These are phyloP conservation scores for Ageneiosus marmoratus DNA, from an alignment of 2,113 vertebrate genomes.

Conservation along the genomic window DNA sequence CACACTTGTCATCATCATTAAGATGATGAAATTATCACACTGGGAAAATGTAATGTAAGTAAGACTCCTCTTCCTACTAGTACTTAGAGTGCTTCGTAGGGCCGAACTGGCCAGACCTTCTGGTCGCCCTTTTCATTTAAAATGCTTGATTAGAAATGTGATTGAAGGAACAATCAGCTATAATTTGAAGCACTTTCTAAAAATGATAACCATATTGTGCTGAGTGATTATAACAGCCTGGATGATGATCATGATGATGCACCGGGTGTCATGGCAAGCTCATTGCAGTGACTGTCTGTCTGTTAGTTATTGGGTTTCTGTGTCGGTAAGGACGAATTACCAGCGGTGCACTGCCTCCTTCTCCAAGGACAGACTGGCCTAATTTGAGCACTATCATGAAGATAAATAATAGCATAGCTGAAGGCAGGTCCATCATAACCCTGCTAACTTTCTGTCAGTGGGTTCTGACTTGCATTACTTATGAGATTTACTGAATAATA, in stretches of 20 bases:
- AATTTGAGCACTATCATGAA: constrained; percentile 71
- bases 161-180: constrained; percentile 13
- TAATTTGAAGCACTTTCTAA: constrained; percentile 58
- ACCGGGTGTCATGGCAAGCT: constrained; percentile 29
- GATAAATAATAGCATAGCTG: constrained; percentile 63
- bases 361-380: constrained; percentile 72
- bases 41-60: neutral
- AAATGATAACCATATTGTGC: constrained; percentile 56
- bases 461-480: neutral
- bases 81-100: constrained; percentile 43
- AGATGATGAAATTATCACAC: constrained; percentile 57
- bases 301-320: constrained; percentile 63
- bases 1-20: constrained; percentile 62
- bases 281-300: neutral
- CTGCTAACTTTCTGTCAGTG: neutral
- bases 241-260: neutral
- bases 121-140: constrained; percentile 14
- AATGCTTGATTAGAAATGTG: constrained; percentile 43
- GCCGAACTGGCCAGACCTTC: constrained; percentile 20
- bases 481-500: neutral
- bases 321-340: constrained; percentile 61
- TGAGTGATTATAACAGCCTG: constrained; percentile 36
- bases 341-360: constrained; percentile 46
- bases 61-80: constrained; percentile 53
- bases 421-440: constrained; percentile 34